A percentile compares a stretch with the other conserved stretches of the same genome.
phyloP scores from a whole-genome alignment of 2,113 vertebrate species.

The Archocentrus centrarchus region DNA sequence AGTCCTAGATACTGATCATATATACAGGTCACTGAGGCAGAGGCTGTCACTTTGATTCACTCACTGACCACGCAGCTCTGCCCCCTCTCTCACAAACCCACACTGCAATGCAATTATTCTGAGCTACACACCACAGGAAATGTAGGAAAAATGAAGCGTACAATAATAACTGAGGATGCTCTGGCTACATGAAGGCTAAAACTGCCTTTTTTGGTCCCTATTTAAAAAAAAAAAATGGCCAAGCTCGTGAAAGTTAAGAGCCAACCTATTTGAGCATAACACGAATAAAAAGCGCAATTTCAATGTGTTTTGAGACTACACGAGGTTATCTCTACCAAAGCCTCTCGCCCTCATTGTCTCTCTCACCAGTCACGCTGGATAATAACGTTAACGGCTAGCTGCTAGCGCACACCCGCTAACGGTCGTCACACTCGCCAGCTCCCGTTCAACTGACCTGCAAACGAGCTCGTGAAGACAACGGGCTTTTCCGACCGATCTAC shows the following conservation, averaged over 20 bases:
- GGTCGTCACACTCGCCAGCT: slow-evolving; percentile 61
- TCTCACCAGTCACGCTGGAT: slow-evolving; percentile 40
- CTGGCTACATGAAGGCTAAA: neutral
- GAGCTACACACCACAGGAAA: neutral
- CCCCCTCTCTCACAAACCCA: neutral
- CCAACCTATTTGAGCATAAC: neutral
- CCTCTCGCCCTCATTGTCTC: slow-evolving; percentile 66
- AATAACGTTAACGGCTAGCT: slow-evolving; percentile 35
- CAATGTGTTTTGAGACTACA: neutral
- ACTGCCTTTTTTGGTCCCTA: neutral
- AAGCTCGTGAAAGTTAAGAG: neutral
- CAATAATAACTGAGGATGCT: neutral
- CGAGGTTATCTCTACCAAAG: slow-evolving; percentile 26
- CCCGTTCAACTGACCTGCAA: slow-evolving; percentile 17
- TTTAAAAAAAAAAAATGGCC: neutral
- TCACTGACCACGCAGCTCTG: slow-evolving; percentile 20
- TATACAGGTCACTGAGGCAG: slow-evolving; percentile 58
- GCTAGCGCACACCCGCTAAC: slow-evolving; percentile 26
- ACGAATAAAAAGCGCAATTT: neutral
- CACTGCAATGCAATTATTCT: neutral
- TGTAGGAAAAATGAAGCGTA: neutral
- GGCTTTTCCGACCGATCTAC: neutral
- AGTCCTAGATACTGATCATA: slow-evolving; percentile 32
- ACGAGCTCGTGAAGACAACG: neutral
- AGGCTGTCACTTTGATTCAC: slow-evolving; percentile 51